A percentile compares a stretch with the other conserved stretches of the same genome.
Evolutionary conservation across 2,113 vertebrate genomes (phyloP).

Genomic region (Eidolon helvum): DNA sequence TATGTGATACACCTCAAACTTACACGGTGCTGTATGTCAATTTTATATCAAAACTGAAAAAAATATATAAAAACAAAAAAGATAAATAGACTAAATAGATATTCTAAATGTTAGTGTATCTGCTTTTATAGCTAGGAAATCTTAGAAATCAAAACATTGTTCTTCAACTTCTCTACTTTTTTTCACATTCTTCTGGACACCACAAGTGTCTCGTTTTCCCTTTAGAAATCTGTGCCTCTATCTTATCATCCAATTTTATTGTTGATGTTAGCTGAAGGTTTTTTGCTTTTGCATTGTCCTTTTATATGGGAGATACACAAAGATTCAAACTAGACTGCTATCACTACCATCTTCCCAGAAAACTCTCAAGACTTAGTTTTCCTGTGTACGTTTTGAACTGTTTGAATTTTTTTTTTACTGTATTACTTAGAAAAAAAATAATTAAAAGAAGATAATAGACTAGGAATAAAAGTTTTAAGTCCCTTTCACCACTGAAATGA

Average conservation of each 20-base stretch:
- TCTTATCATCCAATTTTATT: not conserved
- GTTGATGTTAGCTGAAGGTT: not conserved
- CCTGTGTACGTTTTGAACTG: not conserved
- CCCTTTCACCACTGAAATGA: not conserved
- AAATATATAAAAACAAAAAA: not conserved
- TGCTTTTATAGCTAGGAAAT: not conserved
- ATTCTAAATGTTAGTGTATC: not conserved
- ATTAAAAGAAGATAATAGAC: not conserved
- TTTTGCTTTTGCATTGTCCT: not conserved
- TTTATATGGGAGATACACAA: not conserved
- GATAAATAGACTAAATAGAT: not conserved
- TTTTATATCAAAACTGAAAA: not conserved
- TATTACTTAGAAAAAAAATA: not conserved
- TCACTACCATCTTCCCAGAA: not conserved
- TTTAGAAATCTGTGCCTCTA: not conserved
- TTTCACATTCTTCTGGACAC: not conserved
- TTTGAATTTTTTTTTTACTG: not conserved
- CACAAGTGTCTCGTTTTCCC: not conserved
- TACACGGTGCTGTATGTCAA: no score
- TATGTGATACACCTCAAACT: not conserved
- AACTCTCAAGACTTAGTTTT: not conserved
- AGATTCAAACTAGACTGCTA: not conserved
- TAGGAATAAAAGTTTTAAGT: not conserved
- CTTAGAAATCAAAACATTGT: not conserved
- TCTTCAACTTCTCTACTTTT: not conserved